Percentiles rank a stretch among this genome's conserved stretches.
Conservation (phyloP, 2,888 invertebrate genomes). For the Leucophenga montana region DNA sequence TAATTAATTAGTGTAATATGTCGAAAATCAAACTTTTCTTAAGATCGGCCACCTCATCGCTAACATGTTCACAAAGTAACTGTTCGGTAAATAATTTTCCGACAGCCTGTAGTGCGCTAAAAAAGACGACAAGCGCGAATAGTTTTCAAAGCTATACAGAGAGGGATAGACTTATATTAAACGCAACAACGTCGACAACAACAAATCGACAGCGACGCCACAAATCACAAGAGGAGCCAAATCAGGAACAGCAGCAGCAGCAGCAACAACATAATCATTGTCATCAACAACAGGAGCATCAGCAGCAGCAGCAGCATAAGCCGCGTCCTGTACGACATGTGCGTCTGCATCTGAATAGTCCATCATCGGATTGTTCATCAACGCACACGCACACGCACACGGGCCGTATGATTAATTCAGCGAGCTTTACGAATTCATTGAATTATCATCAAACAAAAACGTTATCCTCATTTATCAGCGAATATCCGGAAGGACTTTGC, state of each 20-base stretch:
- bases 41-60: conserved; percentile 68
- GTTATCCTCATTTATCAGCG: conserved; percentile 58
- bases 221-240: background rate
- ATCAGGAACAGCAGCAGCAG: background rate
- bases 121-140: conserved; percentile 43
- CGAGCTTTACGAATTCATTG: conserved; percentile 50
- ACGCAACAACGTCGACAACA: conserved; percentile 38
- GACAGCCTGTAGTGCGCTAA: conserved; percentile 26
- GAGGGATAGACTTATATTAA: conserved; percentile 68
- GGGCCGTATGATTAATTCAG: conserved; percentile 44
- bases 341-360: conserved; percentile 61
- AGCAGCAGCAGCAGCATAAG: conserved; percentile 28
- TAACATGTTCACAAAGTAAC: conserved; percentile 63
- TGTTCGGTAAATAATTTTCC: conserved; percentile 42
- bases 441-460: conserved; percentile 51
- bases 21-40: conserved; percentile 38
- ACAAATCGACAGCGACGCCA: background rate
- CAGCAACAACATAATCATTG: conserved; percentile 23
- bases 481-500: conserved; percentile 53
- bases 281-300: conserved; percentile 14
- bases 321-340: conserved; percentile 47
- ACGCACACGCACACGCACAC: conserved; percentile 40
- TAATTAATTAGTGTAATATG: background rate
- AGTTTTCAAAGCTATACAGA: conserved; percentile 65
- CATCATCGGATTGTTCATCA: conserved; percentile 57